phyloP scores from a whole-genome alignment of 2,888 invertebrate genomes.

The Ophion ventricosus region DNA sequence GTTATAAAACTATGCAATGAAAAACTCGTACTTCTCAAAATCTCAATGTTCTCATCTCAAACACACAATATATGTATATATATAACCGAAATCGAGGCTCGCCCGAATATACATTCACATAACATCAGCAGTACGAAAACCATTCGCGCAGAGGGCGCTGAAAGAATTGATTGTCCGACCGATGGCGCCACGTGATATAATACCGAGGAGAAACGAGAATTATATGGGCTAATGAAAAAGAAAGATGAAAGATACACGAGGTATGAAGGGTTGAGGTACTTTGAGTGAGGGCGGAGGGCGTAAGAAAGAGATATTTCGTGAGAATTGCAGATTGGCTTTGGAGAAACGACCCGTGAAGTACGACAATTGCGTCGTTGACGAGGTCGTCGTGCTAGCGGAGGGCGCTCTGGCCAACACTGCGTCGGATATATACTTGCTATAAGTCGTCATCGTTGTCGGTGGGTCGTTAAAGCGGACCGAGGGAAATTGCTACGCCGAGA shows the following conservation, averaged over 20 bases:
- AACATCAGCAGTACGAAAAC: neutral
- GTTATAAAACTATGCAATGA: too few relatives aligned
- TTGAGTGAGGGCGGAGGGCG: slow-evolving; percentile 4
- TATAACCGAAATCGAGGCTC: too few relatives aligned
- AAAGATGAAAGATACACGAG: neutral
- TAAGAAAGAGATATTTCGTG: slow-evolving; percentile 46
- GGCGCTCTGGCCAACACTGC: slow-evolving; percentile 2
- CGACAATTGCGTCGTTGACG: slow-evolving; percentile 50
- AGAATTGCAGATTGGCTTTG: slow-evolving; percentile 54
- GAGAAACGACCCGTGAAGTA: slow-evolving; percentile 54
- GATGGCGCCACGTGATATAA: neutral
- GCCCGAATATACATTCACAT: too few relatives aligned
- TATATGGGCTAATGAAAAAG: neutral
- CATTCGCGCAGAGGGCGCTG: too few relatives aligned
- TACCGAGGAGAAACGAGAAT: neutral
- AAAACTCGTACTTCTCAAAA: too few relatives aligned
- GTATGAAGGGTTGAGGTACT: neutral
- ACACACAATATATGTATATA: too few relatives aligned
- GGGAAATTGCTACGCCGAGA: slow-evolving; percentile 69
- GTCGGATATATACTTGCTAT: slow-evolving; percentile 21
- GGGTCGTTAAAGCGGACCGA: slow-evolving; percentile 68
- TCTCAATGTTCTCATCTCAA: too few relatives aligned
- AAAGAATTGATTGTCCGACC: neutral
- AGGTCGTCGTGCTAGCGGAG: slow-evolving; percentile 62
- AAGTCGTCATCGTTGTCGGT: slow-evolving; percentile 57